A percentile compares a stretch with the other conserved stretches of the same genome.
Evolutionary conservation across 2,113 vertebrate species (phyloP).

Genomic region (Tricholaema leucomelas): DNA sequence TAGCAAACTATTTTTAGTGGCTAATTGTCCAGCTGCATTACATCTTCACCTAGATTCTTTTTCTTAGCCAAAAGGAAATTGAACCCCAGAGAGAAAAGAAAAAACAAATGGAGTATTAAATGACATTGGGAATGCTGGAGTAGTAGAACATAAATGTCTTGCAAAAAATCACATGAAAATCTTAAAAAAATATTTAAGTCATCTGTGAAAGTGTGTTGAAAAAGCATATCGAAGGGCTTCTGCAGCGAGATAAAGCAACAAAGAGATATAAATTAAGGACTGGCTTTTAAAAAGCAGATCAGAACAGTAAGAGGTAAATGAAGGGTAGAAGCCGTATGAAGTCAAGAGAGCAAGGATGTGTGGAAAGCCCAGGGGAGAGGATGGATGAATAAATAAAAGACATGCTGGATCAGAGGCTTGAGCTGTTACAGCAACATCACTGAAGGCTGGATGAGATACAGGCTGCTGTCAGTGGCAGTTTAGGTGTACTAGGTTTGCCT

Average conservation of each 20-base stretch:
- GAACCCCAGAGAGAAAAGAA: neutral
- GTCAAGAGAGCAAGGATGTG: neutral
- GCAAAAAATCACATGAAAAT: neutral
- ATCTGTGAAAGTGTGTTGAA: neutral
- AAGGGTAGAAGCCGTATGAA: neutral
- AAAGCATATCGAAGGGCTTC: neutral
- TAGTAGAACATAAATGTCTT: neutral
- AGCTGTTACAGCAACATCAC: neutral
- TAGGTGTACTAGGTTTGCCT: neutral
- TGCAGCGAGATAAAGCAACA: slow-evolving; percentile 14
- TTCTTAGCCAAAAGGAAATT: slow-evolving; percentile 28
- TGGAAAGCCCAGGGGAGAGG: slow-evolving; percentile 16
- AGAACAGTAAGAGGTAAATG: slow-evolving; percentile 18
- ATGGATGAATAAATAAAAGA: slow-evolving; percentile 27
- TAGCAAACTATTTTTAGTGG: slow-evolving; percentile 54
- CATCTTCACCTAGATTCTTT: slow-evolving; percentile 33
- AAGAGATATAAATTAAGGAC: slow-evolving; percentile 9
- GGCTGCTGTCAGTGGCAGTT: slow-evolving; percentile 18
- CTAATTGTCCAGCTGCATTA: slow-evolving; percentile 55
- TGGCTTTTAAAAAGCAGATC: slow-evolving; percentile 25
- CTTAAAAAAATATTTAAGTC: neutral
- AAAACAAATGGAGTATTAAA: slow-evolving; percentile 5
- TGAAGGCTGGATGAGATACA: neutral
- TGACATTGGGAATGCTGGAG: neutral
- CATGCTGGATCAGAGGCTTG: neutral